A percentile compares a stretch with the other conserved stretches of the same genome.
phyloP scores from a whole-genome alignment of 2,888 invertebrate genomes.

The Drosophila aldrichi region DNA sequence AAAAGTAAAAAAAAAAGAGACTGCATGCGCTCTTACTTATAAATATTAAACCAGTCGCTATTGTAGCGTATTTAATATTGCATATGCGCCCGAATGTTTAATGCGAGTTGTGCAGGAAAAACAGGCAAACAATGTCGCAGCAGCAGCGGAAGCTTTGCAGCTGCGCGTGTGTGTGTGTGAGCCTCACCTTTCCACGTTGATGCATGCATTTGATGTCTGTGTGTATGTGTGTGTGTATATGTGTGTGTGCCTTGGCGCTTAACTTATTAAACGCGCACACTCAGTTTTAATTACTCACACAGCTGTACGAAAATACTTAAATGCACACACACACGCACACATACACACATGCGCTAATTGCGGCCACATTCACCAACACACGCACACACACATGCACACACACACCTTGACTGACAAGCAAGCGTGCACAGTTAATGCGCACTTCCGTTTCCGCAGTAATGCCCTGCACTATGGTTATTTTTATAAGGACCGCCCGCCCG shows the following conservation, averaged over 20 bases:
- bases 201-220: conserved; percentile 15
- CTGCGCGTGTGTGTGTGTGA: conserved; percentile 3
- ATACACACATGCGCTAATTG: conserved; percentile 57
- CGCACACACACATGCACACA: conserved; percentile 10
- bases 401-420: conserved; percentile 33
- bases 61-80: conserved; percentile 38
- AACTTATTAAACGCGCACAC: conserved; percentile 76
- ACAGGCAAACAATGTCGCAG: conserved; percentile 50
- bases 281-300: conserved; percentile 75
- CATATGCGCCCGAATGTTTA: conserved; percentile 15
- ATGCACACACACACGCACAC: conserved; percentile 32
- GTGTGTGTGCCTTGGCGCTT: conserved; percentile 48
- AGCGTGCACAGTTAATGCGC: conserved; percentile 73
- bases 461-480: conserved; percentile 69
- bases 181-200: conserved; percentile 9
- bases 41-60: not conserved
- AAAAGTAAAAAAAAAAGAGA: not conserved
- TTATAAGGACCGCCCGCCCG: conserved; percentile 50
- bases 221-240: conserved; percentile 17
- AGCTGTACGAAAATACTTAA: conserved; percentile 55
- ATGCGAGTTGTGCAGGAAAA: conserved; percentile 38
- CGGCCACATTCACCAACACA: conserved; percentile 41
- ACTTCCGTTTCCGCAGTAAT: conserved; percentile 79
- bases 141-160: conserved; percentile 36
- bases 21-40: not conserved